Evolutionary conservation across 1,140 invertebrate genomes (phyloP).

Genomic region (Polyergus mexicanus): DNA sequence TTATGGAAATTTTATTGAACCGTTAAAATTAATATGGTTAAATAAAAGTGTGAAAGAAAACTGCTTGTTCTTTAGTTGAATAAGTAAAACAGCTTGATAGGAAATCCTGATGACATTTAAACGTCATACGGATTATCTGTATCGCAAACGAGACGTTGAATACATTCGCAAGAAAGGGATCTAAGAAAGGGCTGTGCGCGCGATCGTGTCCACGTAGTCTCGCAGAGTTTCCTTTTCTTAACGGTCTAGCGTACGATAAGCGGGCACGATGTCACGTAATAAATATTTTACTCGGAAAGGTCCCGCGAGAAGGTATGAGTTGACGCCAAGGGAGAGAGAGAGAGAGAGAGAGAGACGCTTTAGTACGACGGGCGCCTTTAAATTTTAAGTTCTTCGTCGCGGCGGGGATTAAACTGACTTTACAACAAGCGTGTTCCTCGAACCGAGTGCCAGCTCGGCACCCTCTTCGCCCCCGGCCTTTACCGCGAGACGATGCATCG

Average conservation of each 20-base stretch:
- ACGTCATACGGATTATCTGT: constrained; percentile 16
- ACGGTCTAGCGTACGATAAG: constrained; percentile 74
- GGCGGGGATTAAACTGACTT: constrained; percentile 76
- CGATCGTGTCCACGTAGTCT: constrained; percentile 3
- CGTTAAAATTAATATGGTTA: constrained; percentile 4
- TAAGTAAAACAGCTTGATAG: neutral
- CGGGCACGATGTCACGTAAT: constrained; percentile 63
- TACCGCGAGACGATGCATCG: constrained; percentile 69
- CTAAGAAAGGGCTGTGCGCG: constrained; percentile 5
- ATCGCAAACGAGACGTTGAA: constrained; percentile 18
- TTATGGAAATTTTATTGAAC: constrained; percentile 1
- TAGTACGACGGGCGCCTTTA: constrained; percentile 62
- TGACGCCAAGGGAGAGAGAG: neutral
- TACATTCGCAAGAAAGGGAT: neutral
- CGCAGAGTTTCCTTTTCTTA: constrained; percentile 54
- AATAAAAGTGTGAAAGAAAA: neutral
- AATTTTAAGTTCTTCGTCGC: constrained; percentile 74
- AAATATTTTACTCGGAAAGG: constrained; percentile 75
- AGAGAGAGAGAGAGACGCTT: neutral
- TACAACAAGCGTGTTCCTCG: constrained; percentile 58
- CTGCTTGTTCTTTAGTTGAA: neutral
- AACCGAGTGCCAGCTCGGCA: constrained; percentile 4
- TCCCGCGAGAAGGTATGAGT: constrained; percentile 23
- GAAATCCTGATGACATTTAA: neutral
- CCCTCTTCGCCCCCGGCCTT: neutral